phyloP scores from a whole-genome alignment of 2,113 vertebrate species.

The Forbesichthys agassizii region DNA sequence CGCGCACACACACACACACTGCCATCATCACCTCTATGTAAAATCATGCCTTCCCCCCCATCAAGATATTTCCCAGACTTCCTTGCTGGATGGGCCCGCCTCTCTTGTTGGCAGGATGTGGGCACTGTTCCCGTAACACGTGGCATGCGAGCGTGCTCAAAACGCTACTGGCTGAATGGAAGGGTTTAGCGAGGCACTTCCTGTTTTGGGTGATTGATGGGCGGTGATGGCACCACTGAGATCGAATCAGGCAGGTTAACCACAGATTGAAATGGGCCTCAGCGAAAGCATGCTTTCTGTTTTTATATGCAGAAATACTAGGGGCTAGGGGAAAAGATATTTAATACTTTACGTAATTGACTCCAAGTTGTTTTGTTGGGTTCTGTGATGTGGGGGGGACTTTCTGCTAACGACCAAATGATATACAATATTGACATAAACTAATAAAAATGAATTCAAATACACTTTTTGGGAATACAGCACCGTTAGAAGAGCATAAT shows the following conservation, averaged over 20 bases:
- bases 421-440: too few relatives aligned
- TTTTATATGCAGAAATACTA: neutral
- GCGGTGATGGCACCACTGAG: slow-evolving; percentile 35
- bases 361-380: too few relatives aligned
- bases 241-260: slow-evolving; percentile 33
- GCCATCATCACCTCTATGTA: slow-evolving; percentile 41
- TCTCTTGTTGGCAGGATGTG: slow-evolving; percentile 38
- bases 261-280: slow-evolving; percentile 31
- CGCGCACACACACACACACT: slow-evolving; percentile 4
- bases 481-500: slow-evolving; percentile 22
- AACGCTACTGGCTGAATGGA: neutral
- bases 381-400: too few relatives aligned
- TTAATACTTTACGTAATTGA: too few relatives aligned
- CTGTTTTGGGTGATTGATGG: slow-evolving; percentile 64
- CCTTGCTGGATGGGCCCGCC: slow-evolving; percentile 28
- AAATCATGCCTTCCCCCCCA: slow-evolving; percentile 45
- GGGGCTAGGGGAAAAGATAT: too few relatives aligned
- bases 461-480: slow-evolving; percentile 21
- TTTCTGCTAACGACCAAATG: too few relatives aligned
- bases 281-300: slow-evolving; percentile 32
- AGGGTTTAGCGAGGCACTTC: slow-evolving; percentile 44
- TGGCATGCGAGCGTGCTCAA: slow-evolving; percentile 19
- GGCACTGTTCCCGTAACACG: slow-evolving; percentile 41
- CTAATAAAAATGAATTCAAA: too few relatives aligned
- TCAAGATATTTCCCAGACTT: slow-evolving; percentile 50